Conservation (phyloP, 2,113 vertebrate genomes). For the Phylloscopus trochilus region DNA sequence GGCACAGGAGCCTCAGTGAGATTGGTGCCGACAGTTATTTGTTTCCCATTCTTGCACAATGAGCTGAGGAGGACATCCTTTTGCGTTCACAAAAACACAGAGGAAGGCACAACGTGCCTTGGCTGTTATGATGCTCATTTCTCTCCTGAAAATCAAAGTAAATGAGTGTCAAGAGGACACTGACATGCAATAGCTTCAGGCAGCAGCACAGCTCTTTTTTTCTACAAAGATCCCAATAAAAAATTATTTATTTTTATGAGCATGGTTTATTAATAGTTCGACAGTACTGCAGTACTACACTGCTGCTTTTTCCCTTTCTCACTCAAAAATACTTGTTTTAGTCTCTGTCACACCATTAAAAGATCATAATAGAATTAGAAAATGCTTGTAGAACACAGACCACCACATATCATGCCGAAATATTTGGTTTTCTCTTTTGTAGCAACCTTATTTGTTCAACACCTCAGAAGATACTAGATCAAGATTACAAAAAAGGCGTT, state of each 20-base stretch:
- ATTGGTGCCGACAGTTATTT: neutral
- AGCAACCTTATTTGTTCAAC: neutral
- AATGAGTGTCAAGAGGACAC: slow-evolving; percentile 18
- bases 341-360: neutral
- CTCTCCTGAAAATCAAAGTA: slow-evolving; percentile 8
- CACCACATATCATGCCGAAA: neutral
- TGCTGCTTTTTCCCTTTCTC: neutral
- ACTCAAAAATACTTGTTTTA: neutral
- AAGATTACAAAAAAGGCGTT: neutral
- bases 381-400: neutral
- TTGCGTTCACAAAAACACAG: neutral
- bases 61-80: neutral
- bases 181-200: neutral
- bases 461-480: neutral
- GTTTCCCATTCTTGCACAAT: neutral
- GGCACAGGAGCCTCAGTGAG: neutral
- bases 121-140: neutral
- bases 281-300: neutral
- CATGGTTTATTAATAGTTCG: neutral
- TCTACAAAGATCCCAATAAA: neutral
- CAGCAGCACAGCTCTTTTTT: neutral
- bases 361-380: neutral
- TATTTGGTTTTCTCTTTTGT: neutral
- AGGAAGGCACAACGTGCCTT: neutral
- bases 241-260: neutral